Base-by-base conservation (phyloP, 2,888 invertebrate species). In the Platycnemis pennipes region DNA sequence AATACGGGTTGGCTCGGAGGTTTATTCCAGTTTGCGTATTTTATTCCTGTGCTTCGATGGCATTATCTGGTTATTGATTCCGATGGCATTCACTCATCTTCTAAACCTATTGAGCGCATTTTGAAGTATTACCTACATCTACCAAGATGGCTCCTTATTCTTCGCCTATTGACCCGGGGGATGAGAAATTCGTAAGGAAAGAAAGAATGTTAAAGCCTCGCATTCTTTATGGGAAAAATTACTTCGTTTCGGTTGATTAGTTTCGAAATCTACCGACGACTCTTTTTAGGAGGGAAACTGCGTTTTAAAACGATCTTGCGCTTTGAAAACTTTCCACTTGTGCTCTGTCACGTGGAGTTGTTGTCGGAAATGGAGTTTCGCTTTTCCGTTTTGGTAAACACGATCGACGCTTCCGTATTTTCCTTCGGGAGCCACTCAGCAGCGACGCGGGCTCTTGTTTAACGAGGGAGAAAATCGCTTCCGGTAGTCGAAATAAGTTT, bases 391-490 rank as follows among this genome's bases (percentile, higher is more conserved):
- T 91, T 63, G 63, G 63, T 37, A 91, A 44, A 37, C 63, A 31
- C 63, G 42, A 91, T 44, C 19, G 44, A 26, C 56, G 91, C 91
- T 91, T 91, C 91, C 91, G 91, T 91, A 91, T 91, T 91, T 91
- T 49, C 91, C 91, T 69, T 11, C 26, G 19, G 49, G 56, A 56
- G 56, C 53, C 16, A 26, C 91, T 91, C 91, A 37, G 26, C 77
- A 16, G 26, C 16, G 89, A 37, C 26, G 89, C 26, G 56, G 5
- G 63, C 56, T 91, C 63, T 37, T 13, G 56, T 16, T 63, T 63
- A 63, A 91, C 44, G 42, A 63, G 63, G 63, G 91, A 91, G 91
- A 91, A 69, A 91, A 91, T 44, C 26, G 37, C 91, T 91, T 91
- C 91, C 91, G 63, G 63, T 63, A 46, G 22, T 91, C 63, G 63